Base-by-base conservation (phyloP, 2,888 invertebrate genomes). In the Atherix ibis region DNA sequence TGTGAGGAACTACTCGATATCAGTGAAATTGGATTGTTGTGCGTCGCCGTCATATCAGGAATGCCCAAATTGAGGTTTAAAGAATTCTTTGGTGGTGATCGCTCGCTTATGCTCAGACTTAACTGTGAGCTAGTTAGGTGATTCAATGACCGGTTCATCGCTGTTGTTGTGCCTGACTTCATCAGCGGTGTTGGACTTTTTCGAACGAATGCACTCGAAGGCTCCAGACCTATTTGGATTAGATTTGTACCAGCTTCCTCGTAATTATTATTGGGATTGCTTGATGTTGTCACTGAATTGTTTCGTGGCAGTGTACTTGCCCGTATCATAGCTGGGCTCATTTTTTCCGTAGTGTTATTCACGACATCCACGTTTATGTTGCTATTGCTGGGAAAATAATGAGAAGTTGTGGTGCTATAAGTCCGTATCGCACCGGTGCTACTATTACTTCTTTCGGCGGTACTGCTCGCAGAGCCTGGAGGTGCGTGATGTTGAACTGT, bases 291-390 rank as follows among this genome's bases (percentile, higher is more conserved):
- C 6, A 39, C 36, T 16, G 43, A 76, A 18, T 73, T 73, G 46
- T 79, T 79, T 39, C 81, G 67, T 0, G 82, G 81, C 32, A 81
- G 55, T 2, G 82, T 82, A 15, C 76, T 75, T 2, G 81, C 77
- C 26, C 79, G 57, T 25, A 48, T 32, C 10, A 41, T 56, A 52
- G 16, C 62, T 56, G 41, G 58, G 31, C 44, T 43, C 14, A 40
- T 33, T 13, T 44, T 44, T 5, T 46, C 42, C 17, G n/a, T 56
- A 1, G 62, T 58, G 15, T 58, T 54, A n/a, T 26, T 46, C 36
- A 17, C 43, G 40, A 33, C 44, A 45, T 22, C 34, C 37, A 14
- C 45, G 46, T 36, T 53, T 45, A 44, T 55, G 56, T 12, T 59
- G 50, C 31, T 60, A 37, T 44, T 45, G 34, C 46, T 45, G 5